These are phyloP conservation scores for Sitobion miscanthi DNA, from an alignment of 1,140 invertebrate species.

Conservation along the genomic window DNA sequence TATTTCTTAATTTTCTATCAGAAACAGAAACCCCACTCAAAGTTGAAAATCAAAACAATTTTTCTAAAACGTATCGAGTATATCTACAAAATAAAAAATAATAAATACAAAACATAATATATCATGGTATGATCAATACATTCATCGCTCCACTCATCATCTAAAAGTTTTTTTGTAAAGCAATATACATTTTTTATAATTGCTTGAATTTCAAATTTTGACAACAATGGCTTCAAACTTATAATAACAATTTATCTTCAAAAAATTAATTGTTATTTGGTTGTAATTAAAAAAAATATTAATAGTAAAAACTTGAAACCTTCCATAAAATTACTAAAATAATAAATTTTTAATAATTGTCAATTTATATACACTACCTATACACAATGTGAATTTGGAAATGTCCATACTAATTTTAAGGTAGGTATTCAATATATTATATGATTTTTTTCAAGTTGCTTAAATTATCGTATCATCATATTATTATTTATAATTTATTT, in stretches of 20 bases:
- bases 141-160: too few relatives aligned
- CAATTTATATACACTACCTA: not conserved
- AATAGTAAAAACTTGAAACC: not conserved
- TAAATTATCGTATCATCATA: not conserved
- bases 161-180: not conserved
- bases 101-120: too few relatives aligned
- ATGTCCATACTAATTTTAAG: not conserved
- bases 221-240: not conserved
- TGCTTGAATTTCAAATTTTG: not conserved
- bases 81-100: too few relatives aligned
- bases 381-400: not conserved
- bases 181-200: not conserved
- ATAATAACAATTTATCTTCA: not conserved
- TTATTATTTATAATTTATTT: not conserved
- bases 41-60: too few relatives aligned
- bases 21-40: too few relatives aligned
- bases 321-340: not conserved
- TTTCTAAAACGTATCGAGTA: too few relatives aligned
- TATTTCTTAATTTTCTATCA: too few relatives aligned
- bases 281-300: not conserved
- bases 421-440: too few relatives aligned
- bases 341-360: not conserved
- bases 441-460: not conserved
- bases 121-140: too few relatives aligned
- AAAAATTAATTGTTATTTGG: not conserved